These are phyloP conservation scores for Archivesica marissinica DNA, from an alignment of 1,140 invertebrate species.

Conservation along the genomic window DNA sequence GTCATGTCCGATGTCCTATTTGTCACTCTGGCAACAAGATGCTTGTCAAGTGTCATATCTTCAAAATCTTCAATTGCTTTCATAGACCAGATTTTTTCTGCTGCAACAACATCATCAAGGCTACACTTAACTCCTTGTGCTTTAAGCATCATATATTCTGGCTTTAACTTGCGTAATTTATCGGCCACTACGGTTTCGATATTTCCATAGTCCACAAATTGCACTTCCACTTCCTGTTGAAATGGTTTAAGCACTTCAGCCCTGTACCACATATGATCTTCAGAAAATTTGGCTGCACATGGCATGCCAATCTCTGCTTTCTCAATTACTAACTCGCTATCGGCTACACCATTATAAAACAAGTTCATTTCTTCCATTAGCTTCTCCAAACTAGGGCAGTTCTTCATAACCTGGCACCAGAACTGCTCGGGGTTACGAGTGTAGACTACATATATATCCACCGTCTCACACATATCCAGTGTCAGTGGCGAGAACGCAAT, in stretches of 20 bases:
- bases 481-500: slow-evolving; percentile 38
- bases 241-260: slow-evolving; percentile 89
- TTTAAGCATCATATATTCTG: slow-evolving; percentile 84
- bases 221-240: slow-evolving; percentile 88
- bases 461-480: slow-evolving; percentile 61
- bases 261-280: slow-evolving; percentile 91
- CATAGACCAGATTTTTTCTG: slow-evolving; percentile 65
- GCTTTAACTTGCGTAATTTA: slow-evolving; percentile 68
- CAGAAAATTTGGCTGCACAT: slow-evolving; percentile 88
- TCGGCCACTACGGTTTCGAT: slow-evolving; percentile 68
- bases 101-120: slow-evolving; percentile 56
- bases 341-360: slow-evolving; percentile 63
- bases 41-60: slow-evolving; percentile 71
- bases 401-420: slow-evolving; percentile 83
- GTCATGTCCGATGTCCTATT: slow-evolving; percentile 27
- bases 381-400: slow-evolving; percentile 77
- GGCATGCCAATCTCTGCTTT: slow-evolving; percentile 63
- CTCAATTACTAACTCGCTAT: slow-evolving; percentile 46
- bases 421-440: slow-evolving; percentile 78
- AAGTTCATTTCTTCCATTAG: slow-evolving; percentile 82
- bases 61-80: slow-evolving; percentile 71
- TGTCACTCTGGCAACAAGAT: slow-evolving; percentile 59
- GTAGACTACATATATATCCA: slow-evolving; percentile 72
- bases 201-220: slow-evolving; percentile 87
- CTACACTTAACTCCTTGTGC: slow-evolving; percentile 75